Conservation (phyloP, 2,888 invertebrate genomes). For the Ophion costatus region DNA sequence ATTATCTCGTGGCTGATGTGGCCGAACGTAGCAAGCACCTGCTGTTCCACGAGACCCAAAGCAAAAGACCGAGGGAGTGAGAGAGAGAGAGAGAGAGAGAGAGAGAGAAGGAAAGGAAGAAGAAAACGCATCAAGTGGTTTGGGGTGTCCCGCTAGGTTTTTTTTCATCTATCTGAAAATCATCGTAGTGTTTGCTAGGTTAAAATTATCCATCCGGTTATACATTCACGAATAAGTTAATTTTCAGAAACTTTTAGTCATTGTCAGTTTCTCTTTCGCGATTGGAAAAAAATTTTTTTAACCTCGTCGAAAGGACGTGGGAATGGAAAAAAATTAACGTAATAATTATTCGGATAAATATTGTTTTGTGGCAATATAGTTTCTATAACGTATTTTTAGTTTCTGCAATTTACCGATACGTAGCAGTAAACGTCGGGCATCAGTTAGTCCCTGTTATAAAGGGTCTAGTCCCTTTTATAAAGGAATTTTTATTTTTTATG, state of each 20-base stretch:
- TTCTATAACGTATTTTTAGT: too few species aligned
- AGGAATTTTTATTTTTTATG: too few species aligned
- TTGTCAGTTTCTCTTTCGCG: too few species aligned
- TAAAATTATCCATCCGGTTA: constrained; percentile 37
- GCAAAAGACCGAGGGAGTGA: constrained; percentile 44
- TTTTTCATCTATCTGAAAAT: constrained; percentile 40
- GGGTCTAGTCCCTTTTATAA: too few species aligned
- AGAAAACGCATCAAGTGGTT: constrained; percentile 42
- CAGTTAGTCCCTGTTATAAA: too few species aligned
- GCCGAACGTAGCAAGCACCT: constrained; percentile 64
- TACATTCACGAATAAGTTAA: neutral
- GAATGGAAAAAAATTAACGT: too few species aligned
- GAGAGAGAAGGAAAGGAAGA: constrained; percentile 25
- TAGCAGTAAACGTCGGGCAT: too few species aligned
- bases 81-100: constrained; percentile 38
- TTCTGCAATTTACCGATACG: too few species aligned
- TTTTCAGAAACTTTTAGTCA: neutral
- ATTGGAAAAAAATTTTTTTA: too few species aligned
- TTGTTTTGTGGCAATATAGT: too few species aligned
- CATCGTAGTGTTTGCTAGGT: constrained; percentile 42
- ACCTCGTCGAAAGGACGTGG: too few species aligned
- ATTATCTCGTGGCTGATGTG: constrained; percentile 67
- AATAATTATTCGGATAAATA: too few species aligned
- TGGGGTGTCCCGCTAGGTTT: constrained; percentile 51
- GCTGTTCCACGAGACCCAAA: constrained; percentile 57